These are phyloP conservation scores for cattle (Bos taurus) DNA, from an alignment of 2,113 vertebrate genomes.

Conservation along the genomic window ARS-UCD2.0 NC_037343.1:8332001-8332500, in stretches of 20 bases:
- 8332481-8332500: neutral
- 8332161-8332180: neutral
- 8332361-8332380: neutral
- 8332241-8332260: neutral
- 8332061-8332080: neutral
- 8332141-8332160: neutral
- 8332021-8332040: neutral
- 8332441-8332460: neutral
- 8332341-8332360: neutral
- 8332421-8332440: neutral
- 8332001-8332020: neutral
- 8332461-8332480: neutral
- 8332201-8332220: neutral
- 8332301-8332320: neutral
- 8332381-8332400: neutral
- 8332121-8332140: neutral
- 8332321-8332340: neutral
- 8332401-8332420: rapidly evolving
- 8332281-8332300: neutral
- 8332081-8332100: neutral
- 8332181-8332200: neutral
- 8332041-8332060: neutral
- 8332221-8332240: neutral
- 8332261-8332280: neutral
- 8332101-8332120: neutral